Percentiles rank a stretch among this genome's conserved stretches.
Conservation (phyloP, 1,140 invertebrate genomes). For the Delia radicum region DNA sequence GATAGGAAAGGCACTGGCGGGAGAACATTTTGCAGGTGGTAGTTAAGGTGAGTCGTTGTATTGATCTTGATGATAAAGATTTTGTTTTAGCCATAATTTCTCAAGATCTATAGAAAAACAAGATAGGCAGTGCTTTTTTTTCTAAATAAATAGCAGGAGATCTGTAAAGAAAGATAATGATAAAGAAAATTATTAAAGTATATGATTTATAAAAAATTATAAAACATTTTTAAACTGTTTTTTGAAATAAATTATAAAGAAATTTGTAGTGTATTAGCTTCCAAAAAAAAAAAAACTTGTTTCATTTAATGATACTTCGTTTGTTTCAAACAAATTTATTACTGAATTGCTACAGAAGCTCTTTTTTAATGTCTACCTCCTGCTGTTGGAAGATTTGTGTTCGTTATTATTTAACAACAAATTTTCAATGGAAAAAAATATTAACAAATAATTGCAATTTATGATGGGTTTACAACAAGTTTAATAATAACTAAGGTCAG, state of each 20-base stretch:
- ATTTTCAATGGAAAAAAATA: not conserved
- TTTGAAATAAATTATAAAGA: not conserved
- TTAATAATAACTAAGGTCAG: not conserved
- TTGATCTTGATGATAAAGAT: slow-evolving; percentile 19
- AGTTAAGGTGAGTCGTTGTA: slow-evolving; percentile 20
- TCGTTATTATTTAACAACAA: not conserved
- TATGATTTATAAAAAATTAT: not conserved
- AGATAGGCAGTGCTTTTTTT: slow-evolving; percentile 2
- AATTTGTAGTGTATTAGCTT: no score
- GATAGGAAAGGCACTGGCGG: slow-evolving; percentile 53
- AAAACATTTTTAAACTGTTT: not conserved
- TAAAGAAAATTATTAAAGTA: not conserved
- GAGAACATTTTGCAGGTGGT: slow-evolving; percentile 37
- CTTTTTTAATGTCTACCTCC: slow-evolving; percentile 3
- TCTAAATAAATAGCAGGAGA: slow-evolving; percentile 11
- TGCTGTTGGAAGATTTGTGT: not conserved
- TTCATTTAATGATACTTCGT: no score
- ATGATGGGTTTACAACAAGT: not conserved
- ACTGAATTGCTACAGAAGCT: not conserved
- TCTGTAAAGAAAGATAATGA: slow-evolving; percentile 1
- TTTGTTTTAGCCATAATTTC: slow-evolving; percentile 23
- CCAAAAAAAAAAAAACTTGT: not conserved
- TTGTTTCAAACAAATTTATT: not conserved
- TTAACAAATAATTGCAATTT: slow-evolving; percentile 12
- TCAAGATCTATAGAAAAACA: no score